These are phyloP conservation scores for Amphiura filiformis DNA, from an alignment of 35 echinoderm and acorn worm genomes.

Conservation along the genomic window DNA sequence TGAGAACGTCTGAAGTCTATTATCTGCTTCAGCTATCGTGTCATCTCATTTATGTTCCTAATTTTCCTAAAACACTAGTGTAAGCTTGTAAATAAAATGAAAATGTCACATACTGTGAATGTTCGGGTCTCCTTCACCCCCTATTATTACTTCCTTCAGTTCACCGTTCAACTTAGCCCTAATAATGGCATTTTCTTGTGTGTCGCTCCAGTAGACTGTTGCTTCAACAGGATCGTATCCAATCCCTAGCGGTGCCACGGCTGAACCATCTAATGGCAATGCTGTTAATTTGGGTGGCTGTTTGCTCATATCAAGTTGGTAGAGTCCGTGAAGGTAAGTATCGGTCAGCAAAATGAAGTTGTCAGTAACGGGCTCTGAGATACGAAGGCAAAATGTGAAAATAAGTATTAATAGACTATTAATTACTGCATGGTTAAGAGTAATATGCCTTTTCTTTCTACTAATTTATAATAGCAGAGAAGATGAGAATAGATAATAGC, in stretches of 20 bases:
- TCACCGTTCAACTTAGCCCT: slow-evolving; percentile 60
- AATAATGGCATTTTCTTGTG: slow-evolving; percentile 37
- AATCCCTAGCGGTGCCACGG: slow-evolving; percentile 62
- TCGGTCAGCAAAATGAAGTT: slow-evolving; percentile 85
- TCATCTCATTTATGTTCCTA: background rate
- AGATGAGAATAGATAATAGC: no score
- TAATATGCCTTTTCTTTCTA: no score
- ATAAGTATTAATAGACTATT: no score
- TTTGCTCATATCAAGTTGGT: slow-evolving; percentile 60
- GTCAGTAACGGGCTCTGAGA: slow-evolving; percentile 57
- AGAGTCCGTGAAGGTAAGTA: slow-evolving; percentile 62
- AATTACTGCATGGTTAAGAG: no score
- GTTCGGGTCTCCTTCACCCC: slow-evolving; percentile 11
- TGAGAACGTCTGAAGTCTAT: no score
- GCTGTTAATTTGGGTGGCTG: slow-evolving; percentile 26
- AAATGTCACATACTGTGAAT: background rate
- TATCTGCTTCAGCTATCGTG: background rate
- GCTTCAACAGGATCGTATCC: slow-evolving; percentile 63
- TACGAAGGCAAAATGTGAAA: no score
- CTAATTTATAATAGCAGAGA: no score
- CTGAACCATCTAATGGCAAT: slow-evolving; percentile 25
- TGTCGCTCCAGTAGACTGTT: slow-evolving; percentile 89
- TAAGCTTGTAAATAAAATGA: no score
- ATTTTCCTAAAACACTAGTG: background rate
- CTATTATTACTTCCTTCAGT: slow-evolving; percentile 43